These are phyloP conservation scores for Holothuria glaberrima DNA, from an alignment of 35 echinoderm and acorn worm species.

Conservation along the genomic window DNA sequence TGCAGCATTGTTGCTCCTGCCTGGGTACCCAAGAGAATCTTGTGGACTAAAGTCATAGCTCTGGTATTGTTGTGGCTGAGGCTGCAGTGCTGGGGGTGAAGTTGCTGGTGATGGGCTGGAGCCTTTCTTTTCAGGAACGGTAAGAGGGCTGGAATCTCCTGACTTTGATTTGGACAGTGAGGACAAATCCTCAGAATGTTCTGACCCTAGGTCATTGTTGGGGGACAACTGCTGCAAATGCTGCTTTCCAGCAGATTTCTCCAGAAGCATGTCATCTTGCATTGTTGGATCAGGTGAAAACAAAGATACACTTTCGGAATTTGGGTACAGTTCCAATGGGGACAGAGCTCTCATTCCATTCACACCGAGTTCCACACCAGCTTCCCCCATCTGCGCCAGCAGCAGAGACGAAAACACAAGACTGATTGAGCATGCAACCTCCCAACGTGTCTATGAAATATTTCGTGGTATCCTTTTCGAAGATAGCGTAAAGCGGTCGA, in stretches of 20 bases:
- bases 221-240: slow-evolving; percentile 96
- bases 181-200: slow-evolving; percentile 91
- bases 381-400: slow-evolving; percentile 90
- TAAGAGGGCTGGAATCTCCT: slow-evolving; percentile 86
- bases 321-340: slow-evolving; percentile 94
- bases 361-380: slow-evolving; percentile 71
- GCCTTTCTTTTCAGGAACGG: slow-evolving; percentile 88
- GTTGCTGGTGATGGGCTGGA: slow-evolving; percentile 50
- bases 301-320: slow-evolving; percentile 92
- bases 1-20: slow-evolving; percentile 77
- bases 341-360: slow-evolving; percentile 88
- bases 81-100: slow-evolving; percentile 60
- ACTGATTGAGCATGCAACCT: neutral
- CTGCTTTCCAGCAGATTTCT: slow-evolving; percentile 91
- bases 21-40: slow-evolving; percentile 39
- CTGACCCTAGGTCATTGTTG: slow-evolving; percentile 83
- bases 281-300: slow-evolving; percentile 94
- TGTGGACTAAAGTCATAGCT: slow-evolving; percentile 47
- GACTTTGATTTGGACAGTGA: slow-evolving; percentile 89
- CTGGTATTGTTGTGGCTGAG: slow-evolving; percentile 56
- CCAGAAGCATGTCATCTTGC: slow-evolving; percentile 99
- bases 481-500: neutral
- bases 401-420: slow-evolving; percentile 2
- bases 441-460: neutral
- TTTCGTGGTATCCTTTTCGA: neutral